These are phyloP conservation scores for Noctua comes DNA, from an alignment of 2,888 invertebrate species.

Conservation along the genomic window DNA sequence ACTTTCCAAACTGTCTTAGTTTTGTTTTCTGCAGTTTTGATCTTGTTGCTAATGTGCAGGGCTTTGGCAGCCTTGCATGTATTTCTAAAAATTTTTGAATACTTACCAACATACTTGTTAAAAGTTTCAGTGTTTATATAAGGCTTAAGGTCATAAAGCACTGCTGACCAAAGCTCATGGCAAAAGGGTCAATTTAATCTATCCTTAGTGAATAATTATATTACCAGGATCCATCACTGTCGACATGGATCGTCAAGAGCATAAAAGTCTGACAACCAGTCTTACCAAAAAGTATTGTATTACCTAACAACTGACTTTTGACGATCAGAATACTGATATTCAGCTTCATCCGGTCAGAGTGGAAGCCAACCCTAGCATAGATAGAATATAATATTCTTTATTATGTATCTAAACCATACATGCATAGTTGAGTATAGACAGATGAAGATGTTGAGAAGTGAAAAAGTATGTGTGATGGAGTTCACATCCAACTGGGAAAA, in stretches of 20 bases:
- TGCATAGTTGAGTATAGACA: not conserved
- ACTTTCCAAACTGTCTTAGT: too few relatives aligned
- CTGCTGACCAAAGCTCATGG: not conserved
- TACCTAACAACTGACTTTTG: not conserved
- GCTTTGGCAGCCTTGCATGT: too few relatives aligned
- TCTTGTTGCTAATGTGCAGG: too few relatives aligned
- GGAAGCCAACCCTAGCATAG: not conserved
- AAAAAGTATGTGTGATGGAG: not conserved
- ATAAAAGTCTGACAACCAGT: not conserved
- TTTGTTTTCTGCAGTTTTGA: too few relatives aligned
- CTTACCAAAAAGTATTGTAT: not conserved
- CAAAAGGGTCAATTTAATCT: not conserved
- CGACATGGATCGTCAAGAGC: not conserved
- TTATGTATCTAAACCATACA: too few relatives aligned
- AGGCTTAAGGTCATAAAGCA: too few relatives aligned
- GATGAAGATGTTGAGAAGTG: not conserved
- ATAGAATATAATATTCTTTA: too few relatives aligned
- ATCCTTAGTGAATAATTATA: not conserved
- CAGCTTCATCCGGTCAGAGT: not conserved
- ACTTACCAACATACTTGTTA: too few relatives aligned
- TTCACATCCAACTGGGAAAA: not conserved
- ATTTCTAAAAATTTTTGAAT: too few relatives aligned
- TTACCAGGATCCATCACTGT: not conserved
- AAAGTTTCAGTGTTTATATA: too few relatives aligned
- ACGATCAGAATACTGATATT: not conserved